These are phyloP conservation scores for Hyles euphorbiae DNA, from an alignment of 1,140 invertebrate genomes.

Conservation along the genomic window DNA sequence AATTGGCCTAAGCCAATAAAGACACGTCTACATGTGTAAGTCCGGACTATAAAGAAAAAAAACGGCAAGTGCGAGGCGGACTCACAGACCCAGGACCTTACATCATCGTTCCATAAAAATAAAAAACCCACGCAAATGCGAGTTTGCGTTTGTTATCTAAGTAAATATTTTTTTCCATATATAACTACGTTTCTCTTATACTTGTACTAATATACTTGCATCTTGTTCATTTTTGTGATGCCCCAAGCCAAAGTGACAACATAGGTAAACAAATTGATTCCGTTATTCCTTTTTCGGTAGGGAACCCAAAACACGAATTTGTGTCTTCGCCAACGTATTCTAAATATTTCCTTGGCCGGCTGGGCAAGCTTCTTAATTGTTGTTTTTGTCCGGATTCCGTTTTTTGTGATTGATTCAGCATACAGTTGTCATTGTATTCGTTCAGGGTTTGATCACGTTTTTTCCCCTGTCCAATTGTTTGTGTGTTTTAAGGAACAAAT, in stretches of 20 bases:
- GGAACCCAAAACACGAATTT: slow-evolving; percentile 20
- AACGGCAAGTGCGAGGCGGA: too few species aligned
- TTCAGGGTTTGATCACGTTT: slow-evolving; percentile 62
- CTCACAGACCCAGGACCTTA: too few species aligned
- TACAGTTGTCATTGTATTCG: slow-evolving; percentile 72
- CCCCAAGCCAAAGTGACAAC: too few species aligned
- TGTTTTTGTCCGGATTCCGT: slow-evolving; percentile 70
- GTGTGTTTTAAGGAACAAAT: slow-evolving; percentile 64
- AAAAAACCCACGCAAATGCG: too few species aligned
- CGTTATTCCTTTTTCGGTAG: too few species aligned
- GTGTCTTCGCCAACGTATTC: slow-evolving; percentile 50
- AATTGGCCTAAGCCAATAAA: slow-evolving; percentile 70
- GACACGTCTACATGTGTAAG: slow-evolving; percentile 60
- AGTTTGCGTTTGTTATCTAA: too few species aligned
- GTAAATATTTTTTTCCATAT: too few species aligned
- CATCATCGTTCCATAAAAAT: too few species aligned
- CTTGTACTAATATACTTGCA: too few species aligned
- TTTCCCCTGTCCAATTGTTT: slow-evolving; percentile 62
- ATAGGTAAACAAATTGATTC: too few species aligned
- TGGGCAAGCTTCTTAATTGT: slow-evolving; percentile 57
- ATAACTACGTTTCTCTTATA: too few species aligned
- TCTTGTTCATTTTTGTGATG: too few species aligned
- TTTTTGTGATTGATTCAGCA: slow-evolving; percentile 72
- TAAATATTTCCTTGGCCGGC: slow-evolving; percentile 66
- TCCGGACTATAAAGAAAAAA: slow-evolving; percentile 40